phyloP scores from a whole-genome alignment of 2,888 invertebrate genomes.

The Bruchidius siliquastri region DNA sequence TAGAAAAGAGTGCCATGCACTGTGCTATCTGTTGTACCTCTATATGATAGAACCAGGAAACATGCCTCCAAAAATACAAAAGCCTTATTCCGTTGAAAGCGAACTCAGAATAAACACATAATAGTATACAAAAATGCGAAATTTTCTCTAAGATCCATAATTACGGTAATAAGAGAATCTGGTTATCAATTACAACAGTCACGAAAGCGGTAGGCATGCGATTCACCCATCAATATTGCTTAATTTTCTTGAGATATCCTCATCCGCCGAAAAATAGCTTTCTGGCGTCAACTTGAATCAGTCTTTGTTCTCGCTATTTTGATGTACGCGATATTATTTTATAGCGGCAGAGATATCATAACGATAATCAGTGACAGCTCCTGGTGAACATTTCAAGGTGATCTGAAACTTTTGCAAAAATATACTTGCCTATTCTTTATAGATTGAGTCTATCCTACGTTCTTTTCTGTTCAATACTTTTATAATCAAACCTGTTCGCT shows the following conservation, averaged over 20 bases:
- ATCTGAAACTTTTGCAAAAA: too few relatives aligned
- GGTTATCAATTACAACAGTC: constrained; percentile 21
- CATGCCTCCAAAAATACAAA: too few relatives aligned
- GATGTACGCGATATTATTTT: not conserved
- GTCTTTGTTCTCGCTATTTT: not conserved
- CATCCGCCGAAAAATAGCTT: not conserved
- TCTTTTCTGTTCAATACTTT: too few relatives aligned
- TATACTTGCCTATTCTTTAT: too few relatives aligned
- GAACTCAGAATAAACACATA: not conserved
- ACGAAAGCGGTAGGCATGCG: constrained; percentile 18
- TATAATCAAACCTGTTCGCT: too few relatives aligned
- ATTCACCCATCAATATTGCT: constrained; percentile 18
- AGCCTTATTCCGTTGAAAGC: not conserved
- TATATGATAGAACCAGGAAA: too few relatives aligned
- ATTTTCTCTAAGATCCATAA: constrained; percentile 15
- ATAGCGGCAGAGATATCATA: not conserved
- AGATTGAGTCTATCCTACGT: too few relatives aligned
- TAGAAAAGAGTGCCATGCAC: too few relatives aligned
- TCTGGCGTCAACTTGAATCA: not conserved
- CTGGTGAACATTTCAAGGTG: too few relatives aligned
- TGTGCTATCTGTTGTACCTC: too few relatives aligned
- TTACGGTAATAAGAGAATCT: constrained; percentile 17
- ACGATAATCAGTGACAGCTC: too few relatives aligned
- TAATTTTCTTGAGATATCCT: constrained; percentile 10
- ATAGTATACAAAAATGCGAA: not conserved